A percentile compares a stretch with the other conserved stretches of the same genome.
These are phyloP conservation scores for Polylopha cassiicola DNA, from an alignment of 2,888 invertebrate species.

Conservation along the genomic window DNA sequence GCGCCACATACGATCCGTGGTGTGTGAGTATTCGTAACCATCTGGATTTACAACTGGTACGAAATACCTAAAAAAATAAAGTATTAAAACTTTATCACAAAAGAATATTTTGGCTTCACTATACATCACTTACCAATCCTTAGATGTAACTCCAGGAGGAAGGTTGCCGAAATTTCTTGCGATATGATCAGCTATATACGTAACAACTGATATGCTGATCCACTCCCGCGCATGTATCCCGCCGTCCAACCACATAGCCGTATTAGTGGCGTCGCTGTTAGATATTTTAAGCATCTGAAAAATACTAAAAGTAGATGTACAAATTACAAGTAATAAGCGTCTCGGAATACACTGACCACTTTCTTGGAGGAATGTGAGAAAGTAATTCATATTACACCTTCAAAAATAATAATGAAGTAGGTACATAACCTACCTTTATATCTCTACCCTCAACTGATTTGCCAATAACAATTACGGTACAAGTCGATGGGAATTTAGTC, in stretches of 20 bases:
- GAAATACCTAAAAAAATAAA: slow-evolving; percentile 73
- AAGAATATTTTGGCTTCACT: background rate
- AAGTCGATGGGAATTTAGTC: slow-evolving; percentile 82
- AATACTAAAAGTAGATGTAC: slow-evolving; percentile 4
- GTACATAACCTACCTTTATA: slow-evolving; percentile 75
- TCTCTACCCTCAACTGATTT: slow-evolving; percentile 84
- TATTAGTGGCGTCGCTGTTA: slow-evolving; percentile 80
- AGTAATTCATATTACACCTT: no score
- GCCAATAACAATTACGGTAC: slow-evolving; percentile 85
- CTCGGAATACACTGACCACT: no score
- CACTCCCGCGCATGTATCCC: slow-evolving; percentile 94
- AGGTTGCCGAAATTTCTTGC: slow-evolving; percentile 82
- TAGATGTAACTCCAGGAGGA: slow-evolving; percentile 82
- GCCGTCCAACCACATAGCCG: slow-evolving; percentile 86
- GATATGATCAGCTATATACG: slow-evolving; percentile 84
- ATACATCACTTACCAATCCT: slow-evolving; percentile 83
- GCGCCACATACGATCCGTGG: slow-evolving; percentile 87
- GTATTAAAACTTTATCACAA: background rate
- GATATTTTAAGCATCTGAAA: slow-evolving; percentile 80
- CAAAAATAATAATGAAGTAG: background rate
- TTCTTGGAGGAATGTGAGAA: no score
- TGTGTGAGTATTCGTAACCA: slow-evolving; percentile 90
- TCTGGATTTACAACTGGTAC: slow-evolving; percentile 88
- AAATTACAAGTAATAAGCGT: slow-evolving; percentile 3
- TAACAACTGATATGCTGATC: slow-evolving; percentile 87